These are phyloP conservation scores for Drosophila watanabei DNA, from an alignment of 1,140 invertebrate species.

Conservation along the genomic window DNA sequence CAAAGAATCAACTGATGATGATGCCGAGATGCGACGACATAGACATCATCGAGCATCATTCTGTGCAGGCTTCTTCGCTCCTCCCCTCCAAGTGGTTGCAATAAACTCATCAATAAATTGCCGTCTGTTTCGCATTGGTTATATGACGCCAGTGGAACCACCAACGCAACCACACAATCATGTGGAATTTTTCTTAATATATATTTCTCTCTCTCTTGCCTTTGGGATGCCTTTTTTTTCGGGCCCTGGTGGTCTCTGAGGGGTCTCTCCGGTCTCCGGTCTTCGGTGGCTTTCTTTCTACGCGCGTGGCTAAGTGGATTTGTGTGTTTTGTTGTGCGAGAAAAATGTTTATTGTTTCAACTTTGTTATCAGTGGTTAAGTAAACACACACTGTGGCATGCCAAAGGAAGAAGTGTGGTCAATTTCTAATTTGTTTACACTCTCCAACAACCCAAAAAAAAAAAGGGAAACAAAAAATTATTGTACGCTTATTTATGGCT, in stretches of 20 bases:
- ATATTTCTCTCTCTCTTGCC: slow-evolving; percentile 9
- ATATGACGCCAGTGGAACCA: slow-evolving; percentile 53
- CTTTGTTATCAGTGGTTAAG: slow-evolving; percentile 84
- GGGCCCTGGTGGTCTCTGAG: slow-evolving; percentile 26
- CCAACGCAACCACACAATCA: slow-evolving; percentile 53
- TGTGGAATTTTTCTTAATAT: slow-evolving; percentile 31
- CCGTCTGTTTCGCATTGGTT: slow-evolving; percentile 68
- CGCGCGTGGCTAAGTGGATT: slow-evolving; percentile 84
- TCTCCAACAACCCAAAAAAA: slow-evolving; percentile 36
- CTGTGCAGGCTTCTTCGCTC: slow-evolving; percentile 16
- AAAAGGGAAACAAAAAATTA: slow-evolving; percentile 58
- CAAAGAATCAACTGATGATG: slow-evolving; percentile 78
- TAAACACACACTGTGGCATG: slow-evolving; percentile 55
- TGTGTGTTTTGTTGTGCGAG: slow-evolving; percentile 84
- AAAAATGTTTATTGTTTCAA: slow-evolving; percentile 86
- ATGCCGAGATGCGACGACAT: slow-evolving; percentile 60
- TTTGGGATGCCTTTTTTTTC: slow-evolving; percentile 17
- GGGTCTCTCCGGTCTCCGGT: slow-evolving; percentile 21
- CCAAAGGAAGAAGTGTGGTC: slow-evolving; percentile 48
- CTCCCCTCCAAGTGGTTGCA: slow-evolving; percentile 64
- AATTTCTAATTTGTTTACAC: slow-evolving; percentile 85
- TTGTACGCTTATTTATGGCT: slow-evolving; percentile 79
- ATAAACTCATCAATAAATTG: slow-evolving; percentile 86
- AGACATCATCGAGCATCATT: slow-evolving; percentile 74
- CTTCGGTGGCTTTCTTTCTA: slow-evolving; percentile 59